Conservation (phyloP, 2,888 invertebrate species). For the Copidosoma aretas region DNA sequence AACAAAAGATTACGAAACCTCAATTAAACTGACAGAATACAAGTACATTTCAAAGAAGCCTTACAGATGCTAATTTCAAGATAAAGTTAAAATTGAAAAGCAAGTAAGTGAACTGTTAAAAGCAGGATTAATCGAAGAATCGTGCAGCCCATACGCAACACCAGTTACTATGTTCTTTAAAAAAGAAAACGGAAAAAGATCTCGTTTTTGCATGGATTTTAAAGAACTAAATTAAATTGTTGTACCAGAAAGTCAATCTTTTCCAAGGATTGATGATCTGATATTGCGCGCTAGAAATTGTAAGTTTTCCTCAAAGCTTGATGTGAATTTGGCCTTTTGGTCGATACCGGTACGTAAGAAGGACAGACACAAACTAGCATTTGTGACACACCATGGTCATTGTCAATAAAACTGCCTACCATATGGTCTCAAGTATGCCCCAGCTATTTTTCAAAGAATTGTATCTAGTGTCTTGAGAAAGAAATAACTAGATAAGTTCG, state of each 20-base stretch:
- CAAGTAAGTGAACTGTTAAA: conserved; percentile 25
- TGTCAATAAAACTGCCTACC: conserved; percentile 32
- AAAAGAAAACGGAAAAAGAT: conserved; percentile 10
- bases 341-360: too few relatives aligned
- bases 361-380: conserved; percentile 14
- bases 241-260: conserved; percentile 44
- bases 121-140: conserved; percentile 44
- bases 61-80: conserved; percentile 35
- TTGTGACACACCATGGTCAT: conserved; percentile 38
- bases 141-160: conserved; percentile 45
- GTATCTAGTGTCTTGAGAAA: neutral
- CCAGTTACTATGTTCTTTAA: conserved; percentile 43
- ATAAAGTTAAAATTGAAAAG: conserved; percentile 33
- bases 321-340: conserved; percentile 41
- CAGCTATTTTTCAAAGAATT: conserved; percentile 40
- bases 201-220: conserved; percentile 44
- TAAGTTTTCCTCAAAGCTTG: conserved; percentile 40
- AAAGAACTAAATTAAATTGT: conserved; percentile 44
- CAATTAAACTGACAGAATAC: conserved; percentile 40
- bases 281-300: conserved; percentile 38
- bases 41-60: conserved; percentile 42
- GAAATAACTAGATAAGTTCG: conserved; percentile 8
- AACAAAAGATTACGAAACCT: conserved; percentile 40
- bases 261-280: conserved; percentile 44
- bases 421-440: conserved; percentile 36